A percentile compares a stretch with the other conserved stretches of the same genome.
Evolutionary conservation across 2,113 vertebrate species (phyloP).

Genomic region (Corythoichthys intestinalis): DNA sequence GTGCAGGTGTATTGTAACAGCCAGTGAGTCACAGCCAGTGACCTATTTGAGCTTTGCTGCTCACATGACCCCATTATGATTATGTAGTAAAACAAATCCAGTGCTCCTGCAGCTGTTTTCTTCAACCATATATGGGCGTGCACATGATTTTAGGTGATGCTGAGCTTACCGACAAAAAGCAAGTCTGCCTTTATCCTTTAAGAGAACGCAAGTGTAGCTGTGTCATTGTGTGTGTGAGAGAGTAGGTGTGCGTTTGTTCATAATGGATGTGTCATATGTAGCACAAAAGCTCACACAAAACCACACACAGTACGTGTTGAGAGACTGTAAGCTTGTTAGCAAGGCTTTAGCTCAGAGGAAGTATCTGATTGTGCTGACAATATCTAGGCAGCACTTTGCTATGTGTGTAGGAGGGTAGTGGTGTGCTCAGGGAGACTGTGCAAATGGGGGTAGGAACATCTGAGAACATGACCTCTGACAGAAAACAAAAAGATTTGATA

Average conservation of each 20-base stretch:
- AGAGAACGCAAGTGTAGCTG: constrained; percentile 21
- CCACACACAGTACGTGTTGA: constrained; percentile 25
- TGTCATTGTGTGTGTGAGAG: constrained; percentile 2
- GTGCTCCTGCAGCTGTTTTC: constrained; percentile 30
- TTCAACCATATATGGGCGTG: neutral
- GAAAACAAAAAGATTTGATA: neutral
- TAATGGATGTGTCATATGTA: constrained; percentile 14
- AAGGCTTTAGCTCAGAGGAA: constrained; percentile 48
- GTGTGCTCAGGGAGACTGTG: neutral
- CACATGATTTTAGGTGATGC: constrained; percentile 37
- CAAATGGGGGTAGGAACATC: neutral
- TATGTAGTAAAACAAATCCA: constrained; percentile 36
- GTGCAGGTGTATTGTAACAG: constrained; percentile 39
- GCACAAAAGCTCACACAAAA: constrained; percentile 21
- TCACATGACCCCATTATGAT: constrained; percentile 60
- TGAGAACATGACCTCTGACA: neutral
- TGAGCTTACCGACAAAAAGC: constrained; percentile 37
- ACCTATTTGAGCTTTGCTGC: constrained; percentile 54
- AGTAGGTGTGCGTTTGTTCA: constrained; percentile 1
- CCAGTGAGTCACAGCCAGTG: constrained; percentile 53
- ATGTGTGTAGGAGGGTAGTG: constrained; percentile 10
- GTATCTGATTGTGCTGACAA: constrained; percentile 38
- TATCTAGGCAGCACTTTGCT: constrained; percentile 24
- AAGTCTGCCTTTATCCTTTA: constrained; percentile 50
- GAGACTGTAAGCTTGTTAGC: constrained; percentile 56